phyloP scores from a whole-genome alignment of 2,888 invertebrate species.

The Drosophila kambysellisi region DNA sequence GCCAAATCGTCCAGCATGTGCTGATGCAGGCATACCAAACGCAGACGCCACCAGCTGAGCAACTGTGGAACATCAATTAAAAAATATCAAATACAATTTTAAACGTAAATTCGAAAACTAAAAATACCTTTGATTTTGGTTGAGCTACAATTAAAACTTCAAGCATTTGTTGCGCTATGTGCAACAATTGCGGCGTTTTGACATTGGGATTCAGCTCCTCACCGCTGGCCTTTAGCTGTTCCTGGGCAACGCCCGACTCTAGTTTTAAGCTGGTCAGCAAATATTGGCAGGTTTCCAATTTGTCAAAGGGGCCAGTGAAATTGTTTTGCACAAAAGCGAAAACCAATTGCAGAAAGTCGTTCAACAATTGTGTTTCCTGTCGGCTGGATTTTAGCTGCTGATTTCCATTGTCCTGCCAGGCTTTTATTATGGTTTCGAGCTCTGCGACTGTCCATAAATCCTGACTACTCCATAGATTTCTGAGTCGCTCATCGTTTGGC shows the following conservation, averaged over 20 bases:
- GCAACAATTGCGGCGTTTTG: conserved; percentile 86
- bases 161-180: conserved; percentile 85
- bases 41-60: conserved; percentile 89
- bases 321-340: conserved; percentile 92
- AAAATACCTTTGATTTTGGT: conserved; percentile 74
- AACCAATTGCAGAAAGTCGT: conserved; percentile 88
- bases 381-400: conserved; percentile 9
- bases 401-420: conserved; percentile 50
- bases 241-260: conserved; percentile 47
- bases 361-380: conserved; percentile 36
- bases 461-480: conserved; percentile 66
- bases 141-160: conserved; percentile 76
- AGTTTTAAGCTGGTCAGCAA: conserved; percentile 42
- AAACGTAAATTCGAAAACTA: not conserved
- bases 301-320: conserved; percentile 90
- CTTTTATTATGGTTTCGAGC: conserved; percentile 56
- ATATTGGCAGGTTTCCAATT: conserved; percentile 48
- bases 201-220: conserved; percentile 90
- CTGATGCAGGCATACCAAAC: conserved; percentile 91
- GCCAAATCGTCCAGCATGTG: conserved; percentile 91
- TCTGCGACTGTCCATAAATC: conserved; percentile 70
- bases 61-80: conserved; percentile 43
- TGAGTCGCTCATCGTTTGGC: conserved; percentile 52
- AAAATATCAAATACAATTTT: not conserved
- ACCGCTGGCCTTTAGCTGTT: conserved; percentile 85